phyloP scores from a whole-genome alignment of 2,888 invertebrate genomes.

The Mimas tiliae region DNA sequence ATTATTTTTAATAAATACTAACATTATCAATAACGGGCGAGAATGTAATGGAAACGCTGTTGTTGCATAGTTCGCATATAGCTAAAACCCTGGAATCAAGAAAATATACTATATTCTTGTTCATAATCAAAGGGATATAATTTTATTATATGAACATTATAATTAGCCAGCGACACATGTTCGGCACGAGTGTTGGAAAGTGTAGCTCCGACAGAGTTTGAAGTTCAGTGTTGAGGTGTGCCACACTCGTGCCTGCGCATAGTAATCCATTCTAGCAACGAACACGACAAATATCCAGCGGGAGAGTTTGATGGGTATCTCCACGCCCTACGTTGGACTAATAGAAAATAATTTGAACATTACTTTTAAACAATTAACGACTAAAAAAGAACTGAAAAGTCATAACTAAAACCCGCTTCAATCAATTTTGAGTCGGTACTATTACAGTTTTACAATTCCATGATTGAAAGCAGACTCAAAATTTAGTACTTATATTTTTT shows the following conservation, averaged over 20 bases:
- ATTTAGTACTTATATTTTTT: too few relatives aligned
- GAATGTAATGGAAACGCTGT: too few relatives aligned
- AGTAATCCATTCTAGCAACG: conserved; percentile 51
- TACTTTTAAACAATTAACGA: not conserved
- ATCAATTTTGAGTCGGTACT: too few relatives aligned
- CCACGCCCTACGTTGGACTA: not conserved
- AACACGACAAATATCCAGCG: conserved; percentile 39
- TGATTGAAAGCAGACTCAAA: too few relatives aligned
- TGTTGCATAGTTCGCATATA: too few relatives aligned
- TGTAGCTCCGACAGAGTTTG: conserved; percentile 51
- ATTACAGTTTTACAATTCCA: too few relatives aligned
- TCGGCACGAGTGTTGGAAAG: conserved; percentile 45
- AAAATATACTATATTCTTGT: not conserved
- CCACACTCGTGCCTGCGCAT: conserved; percentile 64
- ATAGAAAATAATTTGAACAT: not conserved
- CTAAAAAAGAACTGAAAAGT: too few relatives aligned
- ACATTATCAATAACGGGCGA: too few relatives aligned
- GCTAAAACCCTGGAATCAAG: not conserved
- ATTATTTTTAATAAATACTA: too few relatives aligned
- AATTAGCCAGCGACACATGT: conserved; percentile 41
- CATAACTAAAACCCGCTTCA: too few relatives aligned
- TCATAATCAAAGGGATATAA: conserved; percentile 9
- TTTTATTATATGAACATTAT: conserved; percentile 32
- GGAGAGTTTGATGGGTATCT: conserved; percentile 4
- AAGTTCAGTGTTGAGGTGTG: conserved; percentile 60